Percentiles rank a stretch among this genome's conserved stretches.
Evolutionary conservation across 2,113 vertebrate genomes (phyloP).

Genomic region (Hippopotamus amphibius): DNA sequence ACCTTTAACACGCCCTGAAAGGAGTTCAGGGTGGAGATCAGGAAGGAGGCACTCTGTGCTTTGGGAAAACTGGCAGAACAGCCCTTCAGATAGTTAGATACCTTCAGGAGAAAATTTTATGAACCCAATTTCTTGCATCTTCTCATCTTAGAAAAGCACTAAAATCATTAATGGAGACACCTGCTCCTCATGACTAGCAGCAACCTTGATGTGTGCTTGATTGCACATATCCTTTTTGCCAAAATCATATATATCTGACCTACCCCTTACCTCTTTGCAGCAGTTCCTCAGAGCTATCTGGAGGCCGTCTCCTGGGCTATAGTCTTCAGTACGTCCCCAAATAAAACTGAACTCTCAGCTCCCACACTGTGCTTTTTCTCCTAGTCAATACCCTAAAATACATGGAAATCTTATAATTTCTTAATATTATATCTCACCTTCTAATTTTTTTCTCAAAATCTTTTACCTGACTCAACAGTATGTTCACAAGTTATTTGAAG

Average conservation of each 20-base stretch:
- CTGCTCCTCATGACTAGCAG: neutral
- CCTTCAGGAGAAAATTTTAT: neutral
- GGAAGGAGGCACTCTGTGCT: neutral
- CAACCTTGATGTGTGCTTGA: neutral
- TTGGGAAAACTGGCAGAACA: neutral
- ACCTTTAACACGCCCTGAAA: neutral
- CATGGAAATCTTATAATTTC: neutral
- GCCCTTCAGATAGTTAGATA: neutral
- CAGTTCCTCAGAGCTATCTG: neutral
- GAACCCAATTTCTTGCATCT: neutral
- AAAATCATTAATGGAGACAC: neutral
- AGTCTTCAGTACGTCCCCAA: neutral
- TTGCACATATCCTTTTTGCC: neutral
- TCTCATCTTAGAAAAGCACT: neutral
- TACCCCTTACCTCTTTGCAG: neutral
- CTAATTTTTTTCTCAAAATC: conserved; percentile 16
- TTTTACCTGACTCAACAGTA: conserved; percentile 1
- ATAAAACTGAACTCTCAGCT: neutral
- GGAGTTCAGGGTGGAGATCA: neutral
- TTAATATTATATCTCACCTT: neutral
- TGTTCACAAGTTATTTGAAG: conserved; percentile 20
- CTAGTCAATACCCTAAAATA: neutral
- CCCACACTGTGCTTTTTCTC: neutral
- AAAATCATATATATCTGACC: neutral
- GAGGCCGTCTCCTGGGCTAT: neutral